These are phyloP conservation scores for Nomada fucata DNA, from an alignment of 2,888 invertebrate genomes.

Conservation along the genomic window DNA sequence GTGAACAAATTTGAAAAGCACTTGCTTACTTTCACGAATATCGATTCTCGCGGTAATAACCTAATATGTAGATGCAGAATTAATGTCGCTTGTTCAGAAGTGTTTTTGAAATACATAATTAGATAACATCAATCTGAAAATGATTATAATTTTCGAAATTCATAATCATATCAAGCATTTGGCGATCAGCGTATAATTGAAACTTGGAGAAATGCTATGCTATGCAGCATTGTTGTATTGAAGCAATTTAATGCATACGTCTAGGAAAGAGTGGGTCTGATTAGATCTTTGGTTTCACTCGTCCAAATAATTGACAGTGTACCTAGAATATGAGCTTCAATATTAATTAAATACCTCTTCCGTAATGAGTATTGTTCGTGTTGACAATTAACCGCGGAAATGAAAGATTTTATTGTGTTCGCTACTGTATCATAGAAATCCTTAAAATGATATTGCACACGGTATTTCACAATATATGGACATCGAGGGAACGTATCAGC, in stretches of 20 bases:
- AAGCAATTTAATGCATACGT: no score
- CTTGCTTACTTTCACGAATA: neutral
- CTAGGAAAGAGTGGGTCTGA: no score
- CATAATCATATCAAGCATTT: no score
- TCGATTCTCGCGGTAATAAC: neutral
- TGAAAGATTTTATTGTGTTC: neutral
- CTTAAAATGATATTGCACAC: neutral
- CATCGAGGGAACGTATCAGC: neutral
- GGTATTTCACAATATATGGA: neutral
- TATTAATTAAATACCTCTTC: neutral
- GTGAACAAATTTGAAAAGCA: neutral
- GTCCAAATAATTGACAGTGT: no score
- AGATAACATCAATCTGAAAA: neutral
- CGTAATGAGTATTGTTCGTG: neutral
- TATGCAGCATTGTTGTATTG: no score
- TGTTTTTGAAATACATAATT: neutral
- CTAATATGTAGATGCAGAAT: no score
- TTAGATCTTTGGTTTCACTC: no score
- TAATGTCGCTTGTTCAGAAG: no score
- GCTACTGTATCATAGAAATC: neutral
- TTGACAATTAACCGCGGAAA: neutral
- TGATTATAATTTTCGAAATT: no score
- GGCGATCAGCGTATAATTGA: no score
- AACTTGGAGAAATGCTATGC: no score
- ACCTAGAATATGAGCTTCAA: no score